Evolutionary conservation across 2,888 invertebrate species (phyloP).

Genomic region (Melipona beecheii): DNA sequence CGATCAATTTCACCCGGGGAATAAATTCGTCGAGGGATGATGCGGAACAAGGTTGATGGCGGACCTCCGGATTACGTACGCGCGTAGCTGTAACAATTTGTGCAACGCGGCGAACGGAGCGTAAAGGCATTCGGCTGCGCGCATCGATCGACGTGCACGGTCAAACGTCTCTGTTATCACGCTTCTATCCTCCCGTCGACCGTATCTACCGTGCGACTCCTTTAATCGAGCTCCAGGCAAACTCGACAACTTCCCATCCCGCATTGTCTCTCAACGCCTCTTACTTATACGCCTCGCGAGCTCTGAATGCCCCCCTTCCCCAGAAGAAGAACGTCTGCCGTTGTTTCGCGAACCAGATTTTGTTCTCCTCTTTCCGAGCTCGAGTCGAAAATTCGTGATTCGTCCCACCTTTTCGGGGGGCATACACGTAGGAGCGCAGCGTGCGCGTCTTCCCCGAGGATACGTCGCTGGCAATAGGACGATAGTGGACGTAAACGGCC

Average conservation of each 20-base stretch:
- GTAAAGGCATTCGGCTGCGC: slow-evolving; percentile 45
- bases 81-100: slow-evolving; percentile 19
- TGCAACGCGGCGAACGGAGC: slow-evolving; percentile 45
- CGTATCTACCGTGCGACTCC: slow-evolving; percentile 33
- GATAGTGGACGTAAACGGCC: slow-evolving; percentile 43
- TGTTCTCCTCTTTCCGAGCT: not conserved
- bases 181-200: slow-evolving; percentile 25
- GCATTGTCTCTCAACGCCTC: slow-evolving; percentile 23
- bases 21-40: slow-evolving; percentile 1
- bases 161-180: slow-evolving; percentile 68
- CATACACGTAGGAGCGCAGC: not conserved
- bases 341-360: too few relatives aligned
- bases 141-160: slow-evolving; percentile 50
- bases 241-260: slow-evolving; percentile 50
- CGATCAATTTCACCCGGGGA: too few relatives aligned
- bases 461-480: slow-evolving; percentile 50
- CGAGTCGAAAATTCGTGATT: too few relatives aligned
- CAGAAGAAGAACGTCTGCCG: not conserved
- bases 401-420: too few relatives aligned
- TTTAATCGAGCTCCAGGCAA: slow-evolving; percentile 56
- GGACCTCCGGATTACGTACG: not conserved
- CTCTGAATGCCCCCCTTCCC: not conserved
- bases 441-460: slow-evolving; percentile 20
- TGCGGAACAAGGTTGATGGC: not conserved
- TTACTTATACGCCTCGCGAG: not conserved